These are phyloP conservation scores for Panulirus ornatus DNA, from an alignment of 1,140 invertebrate species.

Conservation along the genomic window DNA sequence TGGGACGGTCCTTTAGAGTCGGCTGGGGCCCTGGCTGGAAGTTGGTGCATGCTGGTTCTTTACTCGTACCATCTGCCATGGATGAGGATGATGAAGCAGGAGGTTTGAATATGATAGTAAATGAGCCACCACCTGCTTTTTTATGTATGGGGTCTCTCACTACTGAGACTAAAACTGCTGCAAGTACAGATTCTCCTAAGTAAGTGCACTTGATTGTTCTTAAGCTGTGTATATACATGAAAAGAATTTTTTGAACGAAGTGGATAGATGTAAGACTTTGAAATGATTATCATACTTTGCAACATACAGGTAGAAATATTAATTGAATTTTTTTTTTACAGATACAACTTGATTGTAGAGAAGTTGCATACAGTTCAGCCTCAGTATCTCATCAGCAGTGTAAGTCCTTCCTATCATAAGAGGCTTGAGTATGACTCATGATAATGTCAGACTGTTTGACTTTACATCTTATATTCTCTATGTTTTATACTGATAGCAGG, in stretches of 20 bases:
- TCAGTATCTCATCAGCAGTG: neutral
- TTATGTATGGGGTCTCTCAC: constrained; percentile 36
- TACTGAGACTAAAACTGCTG: constrained; percentile 18
- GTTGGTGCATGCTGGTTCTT: constrained; percentile 78
- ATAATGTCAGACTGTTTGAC: too few species aligned
- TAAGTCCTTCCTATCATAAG: neutral
- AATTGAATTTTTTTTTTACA: constrained; percentile 25
- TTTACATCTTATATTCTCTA: too few species aligned
- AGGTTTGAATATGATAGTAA: neutral
- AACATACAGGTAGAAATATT: neutral
- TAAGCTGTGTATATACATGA: neutral
- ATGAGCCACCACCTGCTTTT: constrained; percentile 22
- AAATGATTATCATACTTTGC: neutral
- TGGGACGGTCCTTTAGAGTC: constrained; percentile 85
- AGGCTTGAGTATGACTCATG: too few species aligned
- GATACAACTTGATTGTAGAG: constrained; percentile 55
- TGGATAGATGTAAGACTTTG: neutral
- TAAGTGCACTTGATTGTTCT: neutral
- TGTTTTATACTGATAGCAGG: too few species aligned
- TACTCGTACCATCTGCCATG: constrained; percentile 2
- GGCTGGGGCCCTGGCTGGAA: constrained; percentile 87
- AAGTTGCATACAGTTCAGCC: constrained; percentile 41
- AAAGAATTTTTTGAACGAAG: neutral
- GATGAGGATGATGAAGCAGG: constrained; percentile 17
- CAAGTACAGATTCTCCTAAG: neutral